These are phyloP conservation scores for Steinernema feltiae DNA, from an alignment of 1,140 invertebrate species.

Conservation along the genomic window DNA sequence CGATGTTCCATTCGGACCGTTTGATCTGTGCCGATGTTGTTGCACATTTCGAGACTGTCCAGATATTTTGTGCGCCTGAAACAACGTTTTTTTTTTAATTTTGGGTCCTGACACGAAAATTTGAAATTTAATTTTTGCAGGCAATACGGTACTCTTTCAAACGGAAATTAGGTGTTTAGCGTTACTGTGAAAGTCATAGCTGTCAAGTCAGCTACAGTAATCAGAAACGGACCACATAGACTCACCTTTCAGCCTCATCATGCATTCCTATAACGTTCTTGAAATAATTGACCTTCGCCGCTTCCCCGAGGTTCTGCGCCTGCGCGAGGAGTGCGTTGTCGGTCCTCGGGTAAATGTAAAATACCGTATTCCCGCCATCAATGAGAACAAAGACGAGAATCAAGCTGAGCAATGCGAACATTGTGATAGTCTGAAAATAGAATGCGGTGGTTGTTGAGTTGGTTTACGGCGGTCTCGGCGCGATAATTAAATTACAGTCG, in stretches of 20 bases:
- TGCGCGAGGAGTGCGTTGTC: conserved; percentile 14
- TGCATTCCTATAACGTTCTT: conserved; percentile 16
- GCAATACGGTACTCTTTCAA: no score
- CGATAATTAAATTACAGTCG: no score
- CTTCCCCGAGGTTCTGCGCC: conserved; percentile 20
- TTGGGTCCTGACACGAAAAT: no score
- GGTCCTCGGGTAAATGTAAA: conserved; percentile 16
- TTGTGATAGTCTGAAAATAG: no score
- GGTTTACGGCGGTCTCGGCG: no score
- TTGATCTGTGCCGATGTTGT: conserved; percentile 27
- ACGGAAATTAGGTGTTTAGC: no score
- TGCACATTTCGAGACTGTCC: conserved; percentile 31
- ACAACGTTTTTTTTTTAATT: no score
- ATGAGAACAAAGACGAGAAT: no score
- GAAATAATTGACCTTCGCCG: conserved; percentile 10
- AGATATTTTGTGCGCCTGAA: conserved; percentile 28
- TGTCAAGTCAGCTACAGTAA: no score
- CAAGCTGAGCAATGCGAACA: not conserved
- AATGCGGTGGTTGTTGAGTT: no score
- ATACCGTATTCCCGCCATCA: not conserved
- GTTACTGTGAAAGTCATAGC: no score
- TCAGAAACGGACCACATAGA: not conserved
- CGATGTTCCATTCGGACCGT: conserved; percentile 12
- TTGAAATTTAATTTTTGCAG: no score
- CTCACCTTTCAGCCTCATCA: conserved; percentile 19